phyloP scores from a whole-genome alignment of 2,113 vertebrate species.

The Sorex araneus region DNA sequence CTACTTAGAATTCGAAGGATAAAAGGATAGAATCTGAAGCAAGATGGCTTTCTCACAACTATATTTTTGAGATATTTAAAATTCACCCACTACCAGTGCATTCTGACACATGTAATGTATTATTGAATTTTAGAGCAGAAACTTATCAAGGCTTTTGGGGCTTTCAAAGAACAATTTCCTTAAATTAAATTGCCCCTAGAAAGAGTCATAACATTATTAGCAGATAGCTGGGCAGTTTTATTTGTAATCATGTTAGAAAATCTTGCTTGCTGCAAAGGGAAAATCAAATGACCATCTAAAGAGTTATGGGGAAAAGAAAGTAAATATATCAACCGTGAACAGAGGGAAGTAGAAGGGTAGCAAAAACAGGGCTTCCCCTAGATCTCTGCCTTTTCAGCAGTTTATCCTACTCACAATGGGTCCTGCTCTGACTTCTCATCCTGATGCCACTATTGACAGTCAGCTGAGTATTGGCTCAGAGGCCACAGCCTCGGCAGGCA shows the following conservation, averaged over 20 bases:
- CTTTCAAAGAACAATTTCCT: slow-evolving; percentile 43
- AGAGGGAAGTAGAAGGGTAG: not conserved
- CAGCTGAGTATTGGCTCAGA: not conserved
- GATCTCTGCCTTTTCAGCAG: not conserved
- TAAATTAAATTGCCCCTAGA: slow-evolving; percentile 51
- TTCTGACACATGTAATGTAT: slow-evolving; percentile 30
- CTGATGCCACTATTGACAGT: not conserved
- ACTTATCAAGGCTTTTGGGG: slow-evolving; percentile 25
- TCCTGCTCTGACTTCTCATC: not conserved
- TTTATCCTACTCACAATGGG: not conserved
- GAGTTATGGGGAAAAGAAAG: not conserved
- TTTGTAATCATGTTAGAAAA: slow-evolving; percentile 43
- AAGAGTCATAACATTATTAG: slow-evolving; percentile 38
- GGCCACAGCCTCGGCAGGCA: not conserved
- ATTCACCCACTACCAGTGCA: slow-evolving; percentile 6
- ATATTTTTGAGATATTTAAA: slow-evolving; percentile 44
- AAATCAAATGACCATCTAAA: slow-evolving; percentile 17
- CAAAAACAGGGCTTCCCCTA: not conserved
- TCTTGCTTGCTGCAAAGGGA: not conserved
- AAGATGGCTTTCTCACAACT: slow-evolving; percentile 12
- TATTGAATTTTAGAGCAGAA: slow-evolving; percentile 47
- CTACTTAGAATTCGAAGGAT: not conserved
- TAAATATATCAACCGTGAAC: not conserved
- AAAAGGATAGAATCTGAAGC: not conserved
- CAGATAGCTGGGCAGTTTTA: slow-evolving; percentile 29